Evolutionary conservation across 1,140 invertebrate species (phyloP).

Genomic region (Conus ventricosus): DNA sequence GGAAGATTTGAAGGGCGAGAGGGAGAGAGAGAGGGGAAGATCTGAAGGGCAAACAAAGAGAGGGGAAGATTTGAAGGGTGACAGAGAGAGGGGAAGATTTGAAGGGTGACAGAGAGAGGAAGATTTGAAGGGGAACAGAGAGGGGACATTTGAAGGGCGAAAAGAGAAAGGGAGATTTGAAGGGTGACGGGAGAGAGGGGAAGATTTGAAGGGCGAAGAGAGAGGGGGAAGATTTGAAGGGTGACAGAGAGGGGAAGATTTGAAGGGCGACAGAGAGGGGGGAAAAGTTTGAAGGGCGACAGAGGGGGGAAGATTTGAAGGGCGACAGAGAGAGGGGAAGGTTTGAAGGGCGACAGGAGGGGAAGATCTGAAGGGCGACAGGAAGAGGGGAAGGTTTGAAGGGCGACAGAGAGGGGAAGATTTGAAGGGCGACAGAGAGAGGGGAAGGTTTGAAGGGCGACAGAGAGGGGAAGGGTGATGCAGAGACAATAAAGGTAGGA

Average conservation of each 20-base stretch:
- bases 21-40: background rate
- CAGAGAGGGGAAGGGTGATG: background rate
- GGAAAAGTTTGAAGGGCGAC: too few species aligned
- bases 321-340: too few species aligned
- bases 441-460: too few species aligned
- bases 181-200: background rate
- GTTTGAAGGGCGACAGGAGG: background rate
- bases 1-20: background rate
- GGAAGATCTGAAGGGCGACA: background rate
- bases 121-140: background rate
- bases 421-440: conserved; percentile 9
- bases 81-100: background rate
- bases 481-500: background rate
- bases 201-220: background rate
- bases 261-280: too few species aligned
- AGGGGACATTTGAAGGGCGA: background rate
- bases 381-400: too few species aligned
- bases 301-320: background rate
- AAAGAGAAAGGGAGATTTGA: background rate
- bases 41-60: too few species aligned
- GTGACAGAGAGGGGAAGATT: background rate
- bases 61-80: too few species aligned
- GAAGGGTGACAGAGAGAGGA: too few species aligned
- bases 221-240: too few species aligned
- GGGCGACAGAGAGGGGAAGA: background rate